Evolutionary conservation across 30 jellyfish, hydroid and myxozoan species (phyloP), one percentile per base, ranked within the genome.

Genomic region (Aurelia sp.): DNA sequence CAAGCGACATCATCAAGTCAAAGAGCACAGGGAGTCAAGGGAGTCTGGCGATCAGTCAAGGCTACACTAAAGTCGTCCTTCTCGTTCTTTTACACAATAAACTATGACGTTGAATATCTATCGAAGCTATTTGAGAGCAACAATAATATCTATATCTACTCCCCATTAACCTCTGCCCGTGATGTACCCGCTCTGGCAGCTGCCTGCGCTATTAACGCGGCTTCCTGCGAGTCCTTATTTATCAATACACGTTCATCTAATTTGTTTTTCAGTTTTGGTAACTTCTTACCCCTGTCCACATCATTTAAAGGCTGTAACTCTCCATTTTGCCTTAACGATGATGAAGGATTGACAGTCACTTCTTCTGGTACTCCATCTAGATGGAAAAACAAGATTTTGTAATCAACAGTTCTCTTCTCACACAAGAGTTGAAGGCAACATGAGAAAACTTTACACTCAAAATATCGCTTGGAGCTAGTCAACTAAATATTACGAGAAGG

Each of bases 321-420:
- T 33, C 58, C 76, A n/a, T 68, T 60, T 30, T 18, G 55, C 48
- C 21, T 23, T 48, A 21, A 48, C 19, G 74, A 11, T 60, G 79
- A 20, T 22, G 75, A 13, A 13, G 91, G 55, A 52, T 63, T 72
- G 2, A 71, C 93, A 4, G 87, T 51, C 17, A 74, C 87, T 62
- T 72, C 87, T 23, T 72, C 62, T 50, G 93, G 93, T 10, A 74
- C 84, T 31, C 93, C 93, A 62, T 84, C 93, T 84, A 47, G 20
- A 19, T 0, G 55, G 55, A 10, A 44, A 44, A 3, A 37, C 48
- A 37, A 37, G 9, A 8, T 37, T 37, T 37, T 3, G 48, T 6
- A 4, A 37, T 37, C 7, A 37, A 3, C 48, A 37, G 9, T 6
- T 37, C 48, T 3, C 9, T 37, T 37, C 9, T 37, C 6, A 37